Conservation (phyloP, 2,797 vertebrate genomes). For the Rhynchotus rufescens region DNA sequence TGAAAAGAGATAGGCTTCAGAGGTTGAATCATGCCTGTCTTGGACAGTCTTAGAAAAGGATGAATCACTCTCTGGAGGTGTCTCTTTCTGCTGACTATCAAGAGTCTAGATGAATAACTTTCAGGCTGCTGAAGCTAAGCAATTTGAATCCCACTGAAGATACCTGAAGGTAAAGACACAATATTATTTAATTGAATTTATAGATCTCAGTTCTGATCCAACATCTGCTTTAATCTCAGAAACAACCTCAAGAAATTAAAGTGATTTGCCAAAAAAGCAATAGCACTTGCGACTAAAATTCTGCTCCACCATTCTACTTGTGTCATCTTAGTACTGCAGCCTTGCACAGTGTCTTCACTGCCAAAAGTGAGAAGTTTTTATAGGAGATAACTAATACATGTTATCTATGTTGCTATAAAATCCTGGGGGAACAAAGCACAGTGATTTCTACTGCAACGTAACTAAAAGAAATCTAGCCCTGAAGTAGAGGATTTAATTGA, state of each 20-base stretch:
- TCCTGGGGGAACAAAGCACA: not conserved
- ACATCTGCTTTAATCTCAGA: not conserved
- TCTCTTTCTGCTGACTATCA: not conserved
- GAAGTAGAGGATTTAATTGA: not conserved
- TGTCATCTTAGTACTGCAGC: not conserved
- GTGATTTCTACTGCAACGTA: not conserved
- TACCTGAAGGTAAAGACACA: not conserved
- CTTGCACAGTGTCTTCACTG: not conserved
- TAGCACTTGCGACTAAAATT: not conserved
- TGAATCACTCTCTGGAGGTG: constrained; percentile 12
- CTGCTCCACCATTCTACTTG: not conserved
- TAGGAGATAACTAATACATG: not conserved
- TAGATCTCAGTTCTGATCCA: not conserved
- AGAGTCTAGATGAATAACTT: not conserved
- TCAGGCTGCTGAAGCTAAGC: not conserved
- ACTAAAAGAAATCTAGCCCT: not conserved
- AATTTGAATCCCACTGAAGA: not conserved
- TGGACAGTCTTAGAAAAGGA: not conserved
- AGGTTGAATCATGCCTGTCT: not conserved
- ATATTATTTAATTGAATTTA: not conserved
- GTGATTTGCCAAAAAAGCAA: not conserved
- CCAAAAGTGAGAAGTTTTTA: constrained; percentile 4
- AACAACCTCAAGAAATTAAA: not conserved
- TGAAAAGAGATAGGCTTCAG: not conserved
- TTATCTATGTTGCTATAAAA: constrained; percentile 7